phyloP scores from a whole-genome alignment of 2,888 invertebrate species.

The Fragum fragum region DNA sequence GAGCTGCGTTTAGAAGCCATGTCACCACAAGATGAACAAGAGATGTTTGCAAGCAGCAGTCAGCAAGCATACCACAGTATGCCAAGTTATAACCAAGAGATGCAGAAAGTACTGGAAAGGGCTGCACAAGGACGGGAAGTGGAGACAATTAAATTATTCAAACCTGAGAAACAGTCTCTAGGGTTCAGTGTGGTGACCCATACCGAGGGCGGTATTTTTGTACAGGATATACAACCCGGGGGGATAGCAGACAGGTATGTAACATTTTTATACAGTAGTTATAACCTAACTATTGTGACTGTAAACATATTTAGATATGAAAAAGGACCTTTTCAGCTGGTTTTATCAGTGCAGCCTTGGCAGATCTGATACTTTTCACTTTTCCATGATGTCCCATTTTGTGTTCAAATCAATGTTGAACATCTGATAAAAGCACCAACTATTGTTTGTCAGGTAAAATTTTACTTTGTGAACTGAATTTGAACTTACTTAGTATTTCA shows the following conservation, averaged over 20 bases:
- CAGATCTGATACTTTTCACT: background rate
- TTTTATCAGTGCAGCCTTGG: too few relatives aligned
- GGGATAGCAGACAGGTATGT: constrained; percentile 90
- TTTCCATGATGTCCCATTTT: background rate
- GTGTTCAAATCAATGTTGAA: too few relatives aligned
- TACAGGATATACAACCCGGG: constrained; percentile 90
- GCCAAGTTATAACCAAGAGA: constrained; percentile 77
- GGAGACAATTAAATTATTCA: constrained; percentile 89
- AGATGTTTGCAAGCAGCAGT: constrained; percentile 6
- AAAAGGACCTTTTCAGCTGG: too few relatives aligned
- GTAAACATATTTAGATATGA: too few relatives aligned
- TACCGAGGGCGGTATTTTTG: constrained; percentile 90
- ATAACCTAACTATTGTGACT: too few relatives aligned
- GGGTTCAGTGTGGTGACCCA: constrained; percentile 91
- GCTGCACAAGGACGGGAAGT: constrained; percentile 89
- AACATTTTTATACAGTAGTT: background rate
- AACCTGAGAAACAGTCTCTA: constrained; percentile 90
- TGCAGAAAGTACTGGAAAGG: constrained; percentile 88
- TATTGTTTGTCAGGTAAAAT: too few relatives aligned
- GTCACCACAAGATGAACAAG: background rate
- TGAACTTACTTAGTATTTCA: too few relatives aligned
- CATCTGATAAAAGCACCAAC: too few relatives aligned
- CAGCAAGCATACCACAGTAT: constrained; percentile 60
- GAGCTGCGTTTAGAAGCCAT: constrained; percentile 88
- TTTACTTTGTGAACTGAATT: too few relatives aligned